phyloP scores from a whole-genome alignment of 2,888 invertebrate species.

The Pyrochroa serraticornis region DNA sequence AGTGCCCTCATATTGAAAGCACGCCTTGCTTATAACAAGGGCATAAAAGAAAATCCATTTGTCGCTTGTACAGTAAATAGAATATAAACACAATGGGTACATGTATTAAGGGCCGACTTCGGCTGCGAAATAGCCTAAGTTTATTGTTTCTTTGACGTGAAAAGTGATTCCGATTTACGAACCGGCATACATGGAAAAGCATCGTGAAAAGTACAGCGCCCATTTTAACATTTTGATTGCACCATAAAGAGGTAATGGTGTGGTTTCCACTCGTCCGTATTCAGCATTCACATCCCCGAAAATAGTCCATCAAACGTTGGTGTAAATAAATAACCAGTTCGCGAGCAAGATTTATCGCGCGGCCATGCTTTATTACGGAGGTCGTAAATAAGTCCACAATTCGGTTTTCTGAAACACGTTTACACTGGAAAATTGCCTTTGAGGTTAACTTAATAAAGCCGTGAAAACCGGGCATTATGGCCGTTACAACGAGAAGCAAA shows the following conservation, averaged over 20 bases:
- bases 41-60: conserved; percentile 28
- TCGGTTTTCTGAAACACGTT: conserved; percentile 27
- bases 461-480: conserved; percentile 14
- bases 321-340: conserved; percentile 33
- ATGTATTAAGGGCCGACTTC: conserved; percentile 17
- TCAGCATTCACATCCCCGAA: conserved; percentile 24
- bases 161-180: conserved; percentile 27
- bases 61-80: conserved; percentile 23
- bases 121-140: conserved; percentile 9
- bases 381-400: conserved; percentile 31
- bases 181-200: conserved; percentile 21
- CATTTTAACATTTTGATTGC: conserved; percentile 28
- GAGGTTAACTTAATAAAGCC: conserved; percentile 19
- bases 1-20: conserved; percentile 1
- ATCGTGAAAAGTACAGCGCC: conserved; percentile 25
- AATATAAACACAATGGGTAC: conserved; percentile 23
- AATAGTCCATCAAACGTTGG: conserved; percentile 34
- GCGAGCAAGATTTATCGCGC: conserved; percentile 30
- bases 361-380: conserved; percentile 30
- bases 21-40: conserved; percentile 16
- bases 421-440: conserved; percentile 28
- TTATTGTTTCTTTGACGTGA: conserved; percentile 25
- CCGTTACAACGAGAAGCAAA: conserved; percentile 1
- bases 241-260: conserved; percentile 24
- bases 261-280: conserved; percentile 21